A percentile compares a stretch with the other conserved stretches of the same genome.
phyloP scores from a whole-genome alignment of 2,888 invertebrate genomes.

The Seira musarum region DNA sequence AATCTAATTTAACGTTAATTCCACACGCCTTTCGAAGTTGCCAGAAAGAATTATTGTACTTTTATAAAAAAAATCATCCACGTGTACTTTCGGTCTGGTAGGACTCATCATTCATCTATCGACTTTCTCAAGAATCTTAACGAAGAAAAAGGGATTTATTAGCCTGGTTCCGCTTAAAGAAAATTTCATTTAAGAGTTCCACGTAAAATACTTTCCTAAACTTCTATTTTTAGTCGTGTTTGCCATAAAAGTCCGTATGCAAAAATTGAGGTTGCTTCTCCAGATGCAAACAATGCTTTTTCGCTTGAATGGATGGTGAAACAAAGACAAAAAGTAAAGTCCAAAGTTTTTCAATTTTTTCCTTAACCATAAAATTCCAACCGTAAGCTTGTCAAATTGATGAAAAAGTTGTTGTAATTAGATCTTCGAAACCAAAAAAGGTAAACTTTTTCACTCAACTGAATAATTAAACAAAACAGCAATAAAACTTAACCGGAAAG shows the following conservation, averaged over 20 bases:
- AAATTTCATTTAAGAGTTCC: background rate
- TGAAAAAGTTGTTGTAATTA: conserved; percentile 4
- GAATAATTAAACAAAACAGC: conserved; percentile 53
- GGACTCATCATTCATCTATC: background rate
- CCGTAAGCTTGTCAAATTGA: background rate
- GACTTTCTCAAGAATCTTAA: background rate
- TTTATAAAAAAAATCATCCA: background rate
- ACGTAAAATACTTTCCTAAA: background rate
- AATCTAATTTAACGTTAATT: background rate
- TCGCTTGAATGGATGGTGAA: background rate
- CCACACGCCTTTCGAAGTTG: background rate
- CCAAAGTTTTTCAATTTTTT: conserved; percentile 25
- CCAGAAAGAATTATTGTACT: background rate
- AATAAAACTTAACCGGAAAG: too few relatives aligned
- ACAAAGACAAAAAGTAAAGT: background rate
- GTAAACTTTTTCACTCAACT: conserved; percentile 16
- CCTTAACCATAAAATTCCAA: background rate
- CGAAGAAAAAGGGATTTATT: background rate
- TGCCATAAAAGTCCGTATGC: background rate
- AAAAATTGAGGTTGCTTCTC: background rate
- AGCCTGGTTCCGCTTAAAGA: background rate
- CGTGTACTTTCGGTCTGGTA: too few relatives aligned
- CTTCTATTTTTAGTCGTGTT: background rate
- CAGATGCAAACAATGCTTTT: background rate
- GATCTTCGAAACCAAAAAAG: conserved; percentile 24